A percentile compares a stretch with the other conserved stretches of the same genome.
Evolutionary conservation across 2,888 invertebrate genomes (phyloP).

Genomic region (Dioctria linearis): DNA sequence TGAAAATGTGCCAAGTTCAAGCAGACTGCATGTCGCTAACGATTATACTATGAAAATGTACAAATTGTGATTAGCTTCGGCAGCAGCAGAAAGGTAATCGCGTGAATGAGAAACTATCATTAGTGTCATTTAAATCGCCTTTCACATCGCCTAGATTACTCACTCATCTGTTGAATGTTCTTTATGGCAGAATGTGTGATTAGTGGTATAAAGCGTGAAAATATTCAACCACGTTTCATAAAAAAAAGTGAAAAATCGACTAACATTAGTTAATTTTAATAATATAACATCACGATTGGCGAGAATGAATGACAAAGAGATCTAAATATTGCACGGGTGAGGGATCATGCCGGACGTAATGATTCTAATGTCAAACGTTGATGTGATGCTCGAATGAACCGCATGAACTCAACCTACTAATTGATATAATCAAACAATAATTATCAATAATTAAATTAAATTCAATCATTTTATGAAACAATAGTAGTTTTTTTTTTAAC

Average conservation of each 20-base stretch:
- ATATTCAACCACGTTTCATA: conserved; percentile 23
- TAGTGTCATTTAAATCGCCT: conserved; percentile 21
- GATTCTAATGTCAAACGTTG: conserved; percentile 13
- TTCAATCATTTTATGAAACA: too few species aligned
- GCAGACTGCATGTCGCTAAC: conserved; percentile 48
- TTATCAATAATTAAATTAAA: conserved; percentile 14
- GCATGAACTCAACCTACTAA: conserved; percentile 17
- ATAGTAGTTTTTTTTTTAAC: too few species aligned
- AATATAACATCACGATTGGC: neutral
- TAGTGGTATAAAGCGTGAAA: conserved; percentile 2
- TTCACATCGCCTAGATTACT: too few species aligned
- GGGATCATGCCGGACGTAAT: conserved; percentile 31
- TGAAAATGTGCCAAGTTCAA: conserved; percentile 16
- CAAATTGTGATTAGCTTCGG: neutral
- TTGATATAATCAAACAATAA: neutral
- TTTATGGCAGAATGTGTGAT: neutral
- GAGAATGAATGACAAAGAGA: neutral
- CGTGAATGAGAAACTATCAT: neutral
- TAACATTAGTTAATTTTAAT: neutral
- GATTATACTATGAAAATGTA: neutral
- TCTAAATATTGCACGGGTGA: neutral
- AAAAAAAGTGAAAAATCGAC: conserved; percentile 1
- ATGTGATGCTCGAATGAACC: conserved; percentile 25
- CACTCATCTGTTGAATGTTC: too few species aligned
- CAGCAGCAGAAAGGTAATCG: neutral